phyloP scores from a whole-genome alignment of 2,797 vertebrate species.

The Sebastes hubbsi region DNA sequence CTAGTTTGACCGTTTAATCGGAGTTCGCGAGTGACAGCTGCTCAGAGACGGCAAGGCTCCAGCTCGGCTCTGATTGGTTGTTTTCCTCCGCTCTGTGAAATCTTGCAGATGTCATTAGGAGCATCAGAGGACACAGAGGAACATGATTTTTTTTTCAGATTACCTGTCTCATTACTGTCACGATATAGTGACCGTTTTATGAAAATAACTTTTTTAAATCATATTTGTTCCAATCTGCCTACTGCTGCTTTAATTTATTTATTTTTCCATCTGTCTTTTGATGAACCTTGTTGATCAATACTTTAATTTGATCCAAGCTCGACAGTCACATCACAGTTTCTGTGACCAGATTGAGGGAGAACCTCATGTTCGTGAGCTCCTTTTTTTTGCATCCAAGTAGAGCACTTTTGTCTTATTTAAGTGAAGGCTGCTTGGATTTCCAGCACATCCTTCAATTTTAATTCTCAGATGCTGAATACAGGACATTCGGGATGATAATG shows the following conservation, averaged over 20 bases:
- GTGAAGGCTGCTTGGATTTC: conserved; percentile 35
- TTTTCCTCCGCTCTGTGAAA: no score
- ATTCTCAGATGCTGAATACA: conserved; percentile 39
- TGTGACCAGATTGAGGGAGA: not conserved
- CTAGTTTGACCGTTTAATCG: no score
- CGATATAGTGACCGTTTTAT: no score
- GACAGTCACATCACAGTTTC: not conserved
- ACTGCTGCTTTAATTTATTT: not conserved
- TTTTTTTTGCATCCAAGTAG: conserved; percentile 17
- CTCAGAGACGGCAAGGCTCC: no score
- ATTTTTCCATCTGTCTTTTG: conserved; percentile 4
- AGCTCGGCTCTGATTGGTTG: no score
- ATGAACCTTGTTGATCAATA: conserved; percentile 4
- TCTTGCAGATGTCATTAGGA: no score
- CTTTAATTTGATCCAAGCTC: conserved; percentile 10
- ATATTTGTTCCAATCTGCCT: no score
- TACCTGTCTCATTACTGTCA: no score
- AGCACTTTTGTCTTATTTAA: conserved; percentile 59
- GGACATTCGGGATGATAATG: conserved; percentile 60
- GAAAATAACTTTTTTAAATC: no score
- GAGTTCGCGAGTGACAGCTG: no score
- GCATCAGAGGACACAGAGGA: no score
- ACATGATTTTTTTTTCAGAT: no score
- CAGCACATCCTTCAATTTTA: conserved; percentile 34
- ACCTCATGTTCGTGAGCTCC: conserved; percentile 8